Percentiles rank a stretch among this genome's conserved stretches.
Evolutionary conservation across 2,888 invertebrate genomes (phyloP).

Genomic region (Erebia epiphron): DNA sequence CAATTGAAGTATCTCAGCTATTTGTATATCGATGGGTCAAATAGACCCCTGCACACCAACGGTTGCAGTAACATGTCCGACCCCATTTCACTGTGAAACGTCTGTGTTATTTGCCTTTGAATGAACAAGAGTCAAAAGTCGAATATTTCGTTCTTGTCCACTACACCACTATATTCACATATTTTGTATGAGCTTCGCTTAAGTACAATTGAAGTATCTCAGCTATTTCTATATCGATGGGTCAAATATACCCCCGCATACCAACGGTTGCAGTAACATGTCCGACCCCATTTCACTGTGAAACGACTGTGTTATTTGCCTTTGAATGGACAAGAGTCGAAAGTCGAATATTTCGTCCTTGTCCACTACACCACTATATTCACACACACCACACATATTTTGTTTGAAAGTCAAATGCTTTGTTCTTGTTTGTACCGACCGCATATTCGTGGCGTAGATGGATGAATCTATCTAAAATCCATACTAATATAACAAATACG

Average conservation of each 20-base stretch:
- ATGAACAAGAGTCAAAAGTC: constrained; percentile 32
- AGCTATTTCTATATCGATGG: constrained; percentile 39
- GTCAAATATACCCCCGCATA: constrained; percentile 67
- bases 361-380: no score
- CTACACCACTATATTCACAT: no score
- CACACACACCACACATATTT: no score
- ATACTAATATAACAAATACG: no score
- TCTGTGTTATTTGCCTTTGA: constrained; percentile 72
- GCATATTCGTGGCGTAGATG: constrained; percentile 16
- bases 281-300: constrained; percentile 74
- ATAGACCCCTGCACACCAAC: constrained; percentile 62
- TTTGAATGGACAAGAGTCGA: constrained; percentile 47
- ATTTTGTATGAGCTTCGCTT: no score
- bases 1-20: not conserved
- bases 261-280: constrained; percentile 63
- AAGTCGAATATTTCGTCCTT: not conserved
- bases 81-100: constrained; percentile 74
- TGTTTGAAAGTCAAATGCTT: constrained; percentile 39
- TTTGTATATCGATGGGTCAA: constrained; percentile 49
- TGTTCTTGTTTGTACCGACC: constrained; percentile 35
- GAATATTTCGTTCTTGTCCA: no score
- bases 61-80: constrained; percentile 70
- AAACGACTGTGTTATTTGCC: constrained; percentile 76
- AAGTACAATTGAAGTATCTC: not conserved
- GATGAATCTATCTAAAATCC: constrained; percentile 11